These are phyloP conservation scores for Dynastes maya DNA, from an alignment of 2,888 invertebrate genomes.

Conservation along the genomic window DNA sequence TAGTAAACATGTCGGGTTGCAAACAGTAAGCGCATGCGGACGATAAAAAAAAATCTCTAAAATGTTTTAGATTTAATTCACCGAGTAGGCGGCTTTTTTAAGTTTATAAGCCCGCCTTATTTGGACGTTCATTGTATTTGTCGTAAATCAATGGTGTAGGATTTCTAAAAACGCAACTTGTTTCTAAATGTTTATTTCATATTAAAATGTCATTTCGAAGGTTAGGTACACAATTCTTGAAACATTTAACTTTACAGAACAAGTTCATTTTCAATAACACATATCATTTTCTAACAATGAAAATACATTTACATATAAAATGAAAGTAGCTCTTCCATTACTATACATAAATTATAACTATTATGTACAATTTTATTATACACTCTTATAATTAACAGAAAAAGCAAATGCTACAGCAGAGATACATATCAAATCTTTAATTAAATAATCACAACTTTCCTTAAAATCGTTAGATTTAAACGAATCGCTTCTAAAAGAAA, in stretches of 20 bases:
- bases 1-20: no score
- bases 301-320: constrained; percentile 41
- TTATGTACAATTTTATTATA: constrained; percentile 42
- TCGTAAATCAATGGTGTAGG: no score
- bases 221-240: constrained; percentile 40
- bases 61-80: no score
- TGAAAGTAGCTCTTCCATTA: constrained; percentile 30
- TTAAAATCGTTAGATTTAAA: constrained; percentile 14
- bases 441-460: constrained; percentile 24
- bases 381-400: constrained; percentile 3
- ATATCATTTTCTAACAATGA: constrained; percentile 38
- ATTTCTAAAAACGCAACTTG: neutral
- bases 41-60: no score
- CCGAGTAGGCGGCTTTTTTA: no score
- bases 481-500: neutral
- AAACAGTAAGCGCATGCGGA: no score
- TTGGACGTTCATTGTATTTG: no score
- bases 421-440: constrained; percentile 9
- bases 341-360: constrained; percentile 46
- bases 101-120: no score
- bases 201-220: constrained; percentile 41
- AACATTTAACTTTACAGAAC: constrained; percentile 36
- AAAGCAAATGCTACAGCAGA: constrained; percentile 38
- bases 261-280: constrained; percentile 37
- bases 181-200: constrained; percentile 32